Evolutionary conservation across 2,113 vertebrate genomes (phyloP).

Genomic region (Isurus oxyrinchus): DNA sequence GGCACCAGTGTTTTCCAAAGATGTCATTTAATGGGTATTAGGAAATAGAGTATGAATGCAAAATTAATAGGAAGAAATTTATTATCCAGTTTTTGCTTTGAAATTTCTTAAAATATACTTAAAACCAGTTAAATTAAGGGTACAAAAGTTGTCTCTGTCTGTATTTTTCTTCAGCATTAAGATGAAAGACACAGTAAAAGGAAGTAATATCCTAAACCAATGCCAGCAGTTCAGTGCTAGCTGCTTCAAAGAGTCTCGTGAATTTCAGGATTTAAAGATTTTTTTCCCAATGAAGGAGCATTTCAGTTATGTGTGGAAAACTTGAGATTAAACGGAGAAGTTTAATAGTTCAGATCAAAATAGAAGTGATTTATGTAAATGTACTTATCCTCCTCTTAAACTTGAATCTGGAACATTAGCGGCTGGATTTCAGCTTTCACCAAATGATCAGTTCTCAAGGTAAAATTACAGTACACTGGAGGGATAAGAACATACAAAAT

Average conservation of each 20-base stretch:
- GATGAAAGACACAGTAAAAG: background rate
- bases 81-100: background rate
- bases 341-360: background rate
- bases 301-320: background rate
- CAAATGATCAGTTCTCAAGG: background rate
- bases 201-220: background rate
- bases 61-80: background rate
- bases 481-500: background rate
- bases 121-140: background rate
- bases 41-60: background rate
- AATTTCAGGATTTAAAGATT: background rate
- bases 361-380: background rate
- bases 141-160: background rate
- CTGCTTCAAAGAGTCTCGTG: background rate
- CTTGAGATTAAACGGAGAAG: background rate
- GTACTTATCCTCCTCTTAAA: background rate
- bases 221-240: background rate
- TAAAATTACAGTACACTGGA: background rate
- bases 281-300: background rate
- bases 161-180: background rate
- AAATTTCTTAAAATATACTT: background rate
- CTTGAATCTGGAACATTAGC: background rate
- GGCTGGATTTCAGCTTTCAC: background rate
- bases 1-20: background rate
- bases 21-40: background rate